Conservation (phyloP, 1,140 invertebrate species). For the Lordiphosa collinella region DNA sequence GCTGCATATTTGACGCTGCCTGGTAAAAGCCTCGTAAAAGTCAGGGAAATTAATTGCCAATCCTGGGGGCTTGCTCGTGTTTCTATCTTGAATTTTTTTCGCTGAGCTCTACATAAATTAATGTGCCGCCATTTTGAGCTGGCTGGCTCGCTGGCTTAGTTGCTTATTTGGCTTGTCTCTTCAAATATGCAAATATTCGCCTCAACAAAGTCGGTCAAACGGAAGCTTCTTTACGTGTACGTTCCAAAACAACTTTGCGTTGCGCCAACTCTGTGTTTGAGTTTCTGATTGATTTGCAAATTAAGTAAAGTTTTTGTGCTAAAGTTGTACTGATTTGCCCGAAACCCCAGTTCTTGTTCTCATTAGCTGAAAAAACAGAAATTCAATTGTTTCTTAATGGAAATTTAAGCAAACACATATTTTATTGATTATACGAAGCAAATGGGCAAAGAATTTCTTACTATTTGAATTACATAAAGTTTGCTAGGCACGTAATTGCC, state of each 20-base stretch:
- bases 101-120: constrained; percentile 44
- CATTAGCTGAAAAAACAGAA: no score
- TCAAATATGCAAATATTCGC: constrained; percentile 51
- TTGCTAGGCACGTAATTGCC: no score
- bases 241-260: neutral
- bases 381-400: no score
- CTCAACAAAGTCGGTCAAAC: constrained; percentile 42
- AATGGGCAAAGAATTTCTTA: no score
- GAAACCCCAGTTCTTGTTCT: no score
- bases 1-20: constrained; percentile 11
- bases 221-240: constrained; percentile 21
- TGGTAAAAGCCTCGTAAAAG: constrained; percentile 23
- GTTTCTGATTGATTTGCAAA: constrained; percentile 58
- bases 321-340: no score
- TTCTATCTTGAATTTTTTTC: constrained; percentile 3
- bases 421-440: no score
- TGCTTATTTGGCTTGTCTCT: constrained; percentile 3
- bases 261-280: constrained; percentile 37
- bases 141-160: neutral
- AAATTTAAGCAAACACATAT: no score
- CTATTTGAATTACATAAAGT: no score
- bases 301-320: constrained; percentile 15
- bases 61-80: constrained; percentile 10
- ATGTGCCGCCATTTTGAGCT: constrained; percentile 36
- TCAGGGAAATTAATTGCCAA: constrained; percentile 69